Percentiles rank a stretch among this genome's conserved stretches.
Evolutionary conservation across 2,888 invertebrate species (phyloP).

Genomic region (Schizaphis graminum): DNA sequence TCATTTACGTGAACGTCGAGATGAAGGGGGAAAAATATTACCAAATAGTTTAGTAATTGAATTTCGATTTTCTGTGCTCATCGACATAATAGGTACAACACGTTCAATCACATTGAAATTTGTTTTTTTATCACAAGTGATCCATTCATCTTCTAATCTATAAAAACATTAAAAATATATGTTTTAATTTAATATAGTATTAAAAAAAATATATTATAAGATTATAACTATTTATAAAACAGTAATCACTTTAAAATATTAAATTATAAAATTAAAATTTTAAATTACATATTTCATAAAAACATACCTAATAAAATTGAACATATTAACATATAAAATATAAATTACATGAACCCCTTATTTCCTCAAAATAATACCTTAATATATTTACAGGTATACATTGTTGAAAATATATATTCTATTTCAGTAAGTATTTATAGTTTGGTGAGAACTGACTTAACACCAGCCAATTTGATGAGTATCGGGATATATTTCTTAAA

Average conservation of each 20-base stretch:
- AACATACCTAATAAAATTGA: background rate
- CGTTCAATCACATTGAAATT: constrained; percentile 49
- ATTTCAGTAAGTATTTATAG: background rate
- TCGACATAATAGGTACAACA: constrained; percentile 51
- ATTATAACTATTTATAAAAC: background rate
- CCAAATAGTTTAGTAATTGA: constrained; percentile 54
- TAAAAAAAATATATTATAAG: background rate
- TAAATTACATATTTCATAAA: background rate
- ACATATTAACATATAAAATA: background rate
- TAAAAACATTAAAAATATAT: background rate
- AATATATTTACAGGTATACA: background rate
- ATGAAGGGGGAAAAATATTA: constrained; percentile 62
- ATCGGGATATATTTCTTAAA: background rate
- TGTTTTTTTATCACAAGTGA: constrained; percentile 50
- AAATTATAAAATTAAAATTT: background rate
- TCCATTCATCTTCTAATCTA: constrained; percentile 63
- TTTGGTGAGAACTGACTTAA: background rate
- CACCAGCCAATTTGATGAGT: background rate
- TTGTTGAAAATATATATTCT: background rate
- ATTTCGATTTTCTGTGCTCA: constrained; percentile 46
- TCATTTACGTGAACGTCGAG: constrained; percentile 49
- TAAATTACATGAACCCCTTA: background rate
- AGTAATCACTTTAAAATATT: background rate
- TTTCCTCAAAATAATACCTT: background rate
- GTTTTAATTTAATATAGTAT: background rate